Percentiles rank a stretch among this genome's conserved stretches.
Evolutionary conservation across 2,888 invertebrate species (phyloP).

Genomic region (Eupithecia dodoneata): DNA sequence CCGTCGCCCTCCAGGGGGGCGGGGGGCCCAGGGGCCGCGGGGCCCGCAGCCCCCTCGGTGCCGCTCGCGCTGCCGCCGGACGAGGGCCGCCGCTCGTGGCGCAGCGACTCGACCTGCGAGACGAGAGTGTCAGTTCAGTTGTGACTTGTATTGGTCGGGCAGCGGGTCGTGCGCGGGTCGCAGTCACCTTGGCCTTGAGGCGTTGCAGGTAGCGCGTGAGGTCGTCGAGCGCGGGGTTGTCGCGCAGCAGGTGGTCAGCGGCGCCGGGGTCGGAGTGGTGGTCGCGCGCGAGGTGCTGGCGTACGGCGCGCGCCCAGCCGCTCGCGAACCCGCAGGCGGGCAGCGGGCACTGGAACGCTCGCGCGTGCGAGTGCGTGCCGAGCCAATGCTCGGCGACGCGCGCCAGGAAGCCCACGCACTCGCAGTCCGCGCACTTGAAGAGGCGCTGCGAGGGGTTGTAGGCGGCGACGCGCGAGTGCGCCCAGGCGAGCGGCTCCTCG

Average conservation of each 20-base stretch:
- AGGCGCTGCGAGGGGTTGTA: conserved; percentile 91
- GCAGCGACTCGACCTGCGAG: conserved; percentile 8
- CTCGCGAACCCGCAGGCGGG: conserved; percentile 89
- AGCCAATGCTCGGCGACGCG: conserved; percentile 91
- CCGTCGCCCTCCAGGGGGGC: conserved; percentile 52
- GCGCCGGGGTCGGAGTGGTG: conserved; percentile 87
- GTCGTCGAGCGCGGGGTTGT: conserved; percentile 90
- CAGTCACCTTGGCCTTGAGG: conserved; percentile 85
- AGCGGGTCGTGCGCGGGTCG: conserved; percentile 18
- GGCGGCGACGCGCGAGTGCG: conserved; percentile 91
- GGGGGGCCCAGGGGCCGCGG: conserved; percentile 30
- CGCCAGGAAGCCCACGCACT: conserved; percentile 89
- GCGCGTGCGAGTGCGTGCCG: conserved; percentile 86
- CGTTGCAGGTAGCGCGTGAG: conserved; percentile 88
- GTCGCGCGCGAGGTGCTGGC: conserved; percentile 88
- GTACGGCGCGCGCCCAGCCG: conserved; percentile 90
- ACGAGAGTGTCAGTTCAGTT: neutral
- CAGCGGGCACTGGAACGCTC: conserved; percentile 87
- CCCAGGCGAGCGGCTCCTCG: conserved; percentile 89
- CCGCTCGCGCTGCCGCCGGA: neutral
- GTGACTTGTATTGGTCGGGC: too few species aligned
- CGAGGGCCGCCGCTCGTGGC: conserved; percentile 35
- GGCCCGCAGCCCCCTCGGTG: conserved; percentile 39
- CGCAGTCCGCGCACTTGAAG: conserved; percentile 90
- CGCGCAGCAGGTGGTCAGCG: conserved; percentile 86